phyloP scores from a whole-genome alignment of 2,888 invertebrate species.

The Pheosia tremula region DNA sequence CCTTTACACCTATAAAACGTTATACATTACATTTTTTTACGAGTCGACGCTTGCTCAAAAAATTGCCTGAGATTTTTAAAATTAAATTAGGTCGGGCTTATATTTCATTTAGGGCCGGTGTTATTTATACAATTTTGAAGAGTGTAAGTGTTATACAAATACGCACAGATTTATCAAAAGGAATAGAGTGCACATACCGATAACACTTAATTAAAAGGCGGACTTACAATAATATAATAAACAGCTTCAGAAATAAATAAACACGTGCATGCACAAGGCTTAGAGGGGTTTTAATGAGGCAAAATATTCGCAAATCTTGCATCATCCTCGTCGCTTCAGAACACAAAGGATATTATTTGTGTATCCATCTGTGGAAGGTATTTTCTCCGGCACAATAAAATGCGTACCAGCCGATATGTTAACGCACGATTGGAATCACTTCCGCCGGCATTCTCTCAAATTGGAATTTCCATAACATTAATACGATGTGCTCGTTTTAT shows the following conservation, averaged over 20 bases:
- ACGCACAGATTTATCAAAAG: no score
- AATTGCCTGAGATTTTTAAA: conserved; percentile 26
- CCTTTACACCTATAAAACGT: conserved; percentile 33
- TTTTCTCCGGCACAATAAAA: not conserved
- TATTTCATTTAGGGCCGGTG: conserved; percentile 14
- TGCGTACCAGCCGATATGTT: not conserved
- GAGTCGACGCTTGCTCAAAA: conserved; percentile 18
- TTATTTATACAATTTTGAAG: conserved; percentile 8
- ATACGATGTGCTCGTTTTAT: conserved; percentile 22
- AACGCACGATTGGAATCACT: conserved; percentile 24
- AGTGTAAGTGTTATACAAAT: no score
- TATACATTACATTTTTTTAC: conserved; percentile 31
- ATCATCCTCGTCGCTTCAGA: no score
- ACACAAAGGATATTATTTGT: not conserved
- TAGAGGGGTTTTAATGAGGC: no score
- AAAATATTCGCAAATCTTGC: no score
- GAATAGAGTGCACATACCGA: no score
- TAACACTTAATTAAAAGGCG: not conserved
- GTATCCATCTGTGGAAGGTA: not conserved
- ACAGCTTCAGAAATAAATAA: no score
- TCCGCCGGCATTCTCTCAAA: conserved; percentile 21
- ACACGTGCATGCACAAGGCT: no score
- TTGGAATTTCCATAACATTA: conserved; percentile 36
- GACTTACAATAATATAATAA: no score
- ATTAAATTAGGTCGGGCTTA: conserved; percentile 13